Base-by-base conservation (phyloP, 35 echinoderm and acorn worm genomes). In the Lytechinus variegatus region DNA sequence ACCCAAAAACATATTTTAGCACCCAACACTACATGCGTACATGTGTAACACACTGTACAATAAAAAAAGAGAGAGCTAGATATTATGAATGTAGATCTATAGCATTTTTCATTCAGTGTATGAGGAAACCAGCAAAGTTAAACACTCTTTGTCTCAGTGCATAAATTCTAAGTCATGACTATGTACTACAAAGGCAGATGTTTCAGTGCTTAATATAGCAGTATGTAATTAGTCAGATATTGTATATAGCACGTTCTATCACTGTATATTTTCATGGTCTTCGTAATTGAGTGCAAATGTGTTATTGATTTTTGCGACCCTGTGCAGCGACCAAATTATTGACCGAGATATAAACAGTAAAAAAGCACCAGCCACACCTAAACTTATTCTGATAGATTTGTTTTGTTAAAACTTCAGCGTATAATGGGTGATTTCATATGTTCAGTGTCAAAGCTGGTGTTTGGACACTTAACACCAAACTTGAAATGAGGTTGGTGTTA, bases 241-340 rank as follows among this genome's bases (percentile, higher is more conserved):
- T 79, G 66, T 79, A 79, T 24, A 79, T 79, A 79, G 66, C 66
- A 79, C 66, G 13, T 79, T 79, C 6, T 7, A 79, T 79, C n/a
- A 24, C 66, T 5, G 21, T 79, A 79, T 79, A 79, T 79, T 79
- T 79, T 79, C 66, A 79, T 24, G 16, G n/a, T 79, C 21, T 79
- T 79, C 3, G 8, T 24, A 79, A 79, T 24, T 79, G 66, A n/a
- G 3, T 79, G 66, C 66, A 19, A 79, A 79, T 79, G 66, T 79
- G 19, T 24, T 79, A 79, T 79, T 79, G 66, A 79, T 79, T 79
- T 24, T n/a, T 79, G 66, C 66, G n/a, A 79, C 6, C 21, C 66
- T 79, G 16, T 79, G 66, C 66, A 79, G 66, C 16, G 66, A 79
- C 66, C 66, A 79, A 79, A 79, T 79, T n/a, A 79, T 79, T 79